Conservation (phyloP, 2,797 vertebrate species). For the Tarsius wallacei region DNA sequence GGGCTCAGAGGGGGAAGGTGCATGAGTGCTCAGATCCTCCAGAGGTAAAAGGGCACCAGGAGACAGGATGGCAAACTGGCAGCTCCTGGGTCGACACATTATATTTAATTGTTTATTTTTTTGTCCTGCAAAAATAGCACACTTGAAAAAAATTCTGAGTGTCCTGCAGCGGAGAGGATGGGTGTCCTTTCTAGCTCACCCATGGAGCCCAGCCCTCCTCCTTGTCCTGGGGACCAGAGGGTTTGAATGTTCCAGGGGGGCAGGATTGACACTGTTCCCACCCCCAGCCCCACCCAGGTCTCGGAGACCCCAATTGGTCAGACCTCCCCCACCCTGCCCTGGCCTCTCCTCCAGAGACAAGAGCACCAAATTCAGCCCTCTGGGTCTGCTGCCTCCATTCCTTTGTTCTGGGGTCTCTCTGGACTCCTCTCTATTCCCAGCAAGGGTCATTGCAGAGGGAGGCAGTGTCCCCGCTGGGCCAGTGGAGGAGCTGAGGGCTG, state of each 20-base stretch:
- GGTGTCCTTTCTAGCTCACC: neutral
- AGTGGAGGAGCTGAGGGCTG: neutral
- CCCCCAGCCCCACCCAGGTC: neutral
- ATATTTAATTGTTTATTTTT: neutral
- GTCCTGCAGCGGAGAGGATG: accelerated
- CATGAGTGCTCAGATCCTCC: neutral
- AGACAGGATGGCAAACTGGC: neutral
- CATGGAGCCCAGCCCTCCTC: accelerated
- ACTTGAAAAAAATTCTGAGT: neutral
- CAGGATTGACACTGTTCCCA: neutral
- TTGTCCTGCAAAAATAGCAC: neutral
- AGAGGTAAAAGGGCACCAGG: neutral
- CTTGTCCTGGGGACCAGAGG: neutral
- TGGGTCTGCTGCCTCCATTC: neutral
- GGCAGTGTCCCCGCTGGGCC: neutral
- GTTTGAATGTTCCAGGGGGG: neutral
- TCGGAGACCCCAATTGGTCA: neutral
- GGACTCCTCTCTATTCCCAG: neutral
- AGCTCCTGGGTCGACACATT: neutral
- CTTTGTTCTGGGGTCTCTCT: neutral
- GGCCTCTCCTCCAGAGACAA: neutral
- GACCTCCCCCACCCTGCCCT: neutral
- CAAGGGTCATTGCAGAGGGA: neutral
- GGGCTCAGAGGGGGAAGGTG: neutral
- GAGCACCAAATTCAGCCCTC: neutral